phyloP scores from a whole-genome alignment of 1,140 invertebrate species.

The Tetramorium parvispinum region DNA sequence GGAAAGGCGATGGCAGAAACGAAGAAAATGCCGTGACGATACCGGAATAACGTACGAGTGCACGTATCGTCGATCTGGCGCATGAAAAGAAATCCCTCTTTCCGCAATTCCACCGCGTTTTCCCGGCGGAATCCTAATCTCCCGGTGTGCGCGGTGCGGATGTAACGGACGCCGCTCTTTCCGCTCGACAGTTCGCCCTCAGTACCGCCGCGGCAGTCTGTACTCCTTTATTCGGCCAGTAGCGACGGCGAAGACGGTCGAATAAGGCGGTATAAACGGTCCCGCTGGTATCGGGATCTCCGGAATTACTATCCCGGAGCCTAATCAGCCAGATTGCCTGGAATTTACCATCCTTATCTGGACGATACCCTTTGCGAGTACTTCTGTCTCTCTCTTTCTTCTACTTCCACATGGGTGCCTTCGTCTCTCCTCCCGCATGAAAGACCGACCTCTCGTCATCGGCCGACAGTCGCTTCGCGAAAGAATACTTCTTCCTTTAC shows the following conservation, averaged over 20 bases:
- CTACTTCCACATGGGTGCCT: neutral
- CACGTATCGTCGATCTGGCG: conserved; percentile 62
- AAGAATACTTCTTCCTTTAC: conserved; percentile 57
- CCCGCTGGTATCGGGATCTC: conserved; percentile 63
- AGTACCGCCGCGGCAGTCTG: conserved; percentile 31
- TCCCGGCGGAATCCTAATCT: conserved; percentile 69
- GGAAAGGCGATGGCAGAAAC: neutral
- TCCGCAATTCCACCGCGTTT: conserved; percentile 49
- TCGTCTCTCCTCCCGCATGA: neutral
- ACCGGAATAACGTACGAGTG: conserved; percentile 20
- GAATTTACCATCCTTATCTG: conserved; percentile 81
- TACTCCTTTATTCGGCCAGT: conserved; percentile 43
- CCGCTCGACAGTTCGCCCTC: neutral
- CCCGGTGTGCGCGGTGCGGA: conserved; percentile 53
- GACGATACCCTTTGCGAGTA: neutral
- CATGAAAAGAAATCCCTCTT: conserved; percentile 56
- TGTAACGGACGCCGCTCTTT: conserved; percentile 33
- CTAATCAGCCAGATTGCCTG: conserved; percentile 83
- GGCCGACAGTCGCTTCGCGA: conserved; percentile 45
- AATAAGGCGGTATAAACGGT: conserved; percentile 31
- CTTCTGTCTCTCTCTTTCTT: neutral
- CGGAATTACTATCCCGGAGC: conserved; percentile 80
- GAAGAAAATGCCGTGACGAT: neutral
- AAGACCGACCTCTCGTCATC: conserved; percentile 42
- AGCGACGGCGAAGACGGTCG: conserved; percentile 56